Percentiles rank a stretch among this genome's conserved stretches.
Conservation (phyloP, 2,113 vertebrate genomes). For the Crypturellus undulatus region DNA sequence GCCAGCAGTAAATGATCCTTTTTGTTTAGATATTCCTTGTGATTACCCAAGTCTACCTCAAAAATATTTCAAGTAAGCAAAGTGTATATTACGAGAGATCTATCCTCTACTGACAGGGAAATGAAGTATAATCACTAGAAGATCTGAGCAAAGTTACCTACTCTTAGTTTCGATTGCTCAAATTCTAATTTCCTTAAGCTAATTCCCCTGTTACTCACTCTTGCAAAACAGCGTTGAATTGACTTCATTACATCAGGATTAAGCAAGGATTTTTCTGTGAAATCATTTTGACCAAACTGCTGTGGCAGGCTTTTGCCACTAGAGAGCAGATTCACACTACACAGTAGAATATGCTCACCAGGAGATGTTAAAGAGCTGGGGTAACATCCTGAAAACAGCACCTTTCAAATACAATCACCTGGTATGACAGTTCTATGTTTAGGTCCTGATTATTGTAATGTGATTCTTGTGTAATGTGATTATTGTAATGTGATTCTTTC, state of each 20-base stretch:
- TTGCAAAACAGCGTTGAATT: background rate
- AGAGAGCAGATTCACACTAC: slow-evolving; percentile 30
- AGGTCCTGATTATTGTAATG: background rate
- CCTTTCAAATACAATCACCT: background rate
- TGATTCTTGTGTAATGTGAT: background rate
- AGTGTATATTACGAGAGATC: background rate
- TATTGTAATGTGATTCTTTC: background rate
- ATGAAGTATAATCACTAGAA: background rate
- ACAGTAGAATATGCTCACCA: background rate
- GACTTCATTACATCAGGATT: background rate
- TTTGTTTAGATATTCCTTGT: background rate
- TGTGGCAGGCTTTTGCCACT: slow-evolving; percentile 15
- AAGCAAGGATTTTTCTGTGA: background rate
- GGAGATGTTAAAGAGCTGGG: background rate
- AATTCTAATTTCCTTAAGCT: background rate
- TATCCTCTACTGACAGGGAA: background rate
- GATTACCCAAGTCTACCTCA: background rate
- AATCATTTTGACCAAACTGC: background rate
- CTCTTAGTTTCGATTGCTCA: background rate
- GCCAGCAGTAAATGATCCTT: background rate
- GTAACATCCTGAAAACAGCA: background rate
- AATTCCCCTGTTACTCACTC: background rate
- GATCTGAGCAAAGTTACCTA: background rate
- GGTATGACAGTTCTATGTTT: background rate
- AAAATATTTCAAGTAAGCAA: background rate